Conservation (phyloP, 1,140 invertebrate genomes). For the Homarus americanus region DNA sequence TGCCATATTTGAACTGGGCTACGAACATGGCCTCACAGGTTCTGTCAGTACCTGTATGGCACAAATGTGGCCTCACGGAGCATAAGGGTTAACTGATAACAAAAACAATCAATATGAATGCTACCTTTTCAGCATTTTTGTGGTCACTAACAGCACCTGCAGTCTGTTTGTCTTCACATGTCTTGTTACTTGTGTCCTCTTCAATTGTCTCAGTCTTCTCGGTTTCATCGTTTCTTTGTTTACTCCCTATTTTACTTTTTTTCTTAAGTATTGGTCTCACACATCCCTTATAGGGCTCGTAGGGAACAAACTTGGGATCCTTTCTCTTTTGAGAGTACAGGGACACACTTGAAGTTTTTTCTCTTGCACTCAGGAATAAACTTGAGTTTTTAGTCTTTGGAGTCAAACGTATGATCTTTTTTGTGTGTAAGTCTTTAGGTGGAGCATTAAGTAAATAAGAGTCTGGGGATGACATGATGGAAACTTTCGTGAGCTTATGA, state of each 20-base stretch:
- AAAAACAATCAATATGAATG: too few species aligned
- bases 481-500: slow-evolving; percentile 60
- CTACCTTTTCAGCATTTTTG: slow-evolving; percentile 46
- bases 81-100: too few species aligned
- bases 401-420: slow-evolving; percentile 21
- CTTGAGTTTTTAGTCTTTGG: neutral
- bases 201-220: neutral
- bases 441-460: slow-evolving; percentile 49
- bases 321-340: slow-evolving; percentile 31
- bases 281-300: slow-evolving; percentile 92
- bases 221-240: neutral
- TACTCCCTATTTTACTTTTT: slow-evolving; percentile 78
- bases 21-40: too few species aligned
- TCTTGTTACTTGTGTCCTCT: slow-evolving; percentile 56
- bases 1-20: too few species aligned
- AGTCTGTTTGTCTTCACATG: neutral
- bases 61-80: too few species aligned
- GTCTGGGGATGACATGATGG: slow-evolving; percentile 61
- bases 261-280: slow-evolving; percentile 86
- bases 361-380: neutral
- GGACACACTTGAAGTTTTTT: slow-evolving; percentile 1
- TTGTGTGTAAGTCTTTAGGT: slow-evolving; percentile 43
- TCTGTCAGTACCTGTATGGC: too few species aligned
- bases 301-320: slow-evolving; percentile 85
- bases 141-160: neutral